Evolutionary conservation across 2,888 invertebrate genomes (phyloP).

Genomic region (Aporophyla nigra): DNA sequence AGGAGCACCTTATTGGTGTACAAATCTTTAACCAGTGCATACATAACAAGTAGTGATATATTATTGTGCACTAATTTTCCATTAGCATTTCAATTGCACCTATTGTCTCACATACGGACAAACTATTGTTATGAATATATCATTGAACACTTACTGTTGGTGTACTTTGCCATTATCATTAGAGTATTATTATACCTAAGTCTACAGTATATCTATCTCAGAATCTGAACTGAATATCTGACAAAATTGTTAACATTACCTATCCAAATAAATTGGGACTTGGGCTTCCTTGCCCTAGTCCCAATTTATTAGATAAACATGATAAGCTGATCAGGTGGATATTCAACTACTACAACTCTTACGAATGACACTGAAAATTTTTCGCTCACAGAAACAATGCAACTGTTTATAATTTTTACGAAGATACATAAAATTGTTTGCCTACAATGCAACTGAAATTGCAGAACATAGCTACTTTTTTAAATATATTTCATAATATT

Average conservation of each 20-base stretch:
- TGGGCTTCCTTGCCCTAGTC: no score
- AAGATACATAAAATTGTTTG: not conserved
- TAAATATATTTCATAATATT: no score
- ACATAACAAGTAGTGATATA: not conserved
- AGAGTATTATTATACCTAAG: not conserved
- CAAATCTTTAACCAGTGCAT: not conserved
- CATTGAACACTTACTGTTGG: not conserved
- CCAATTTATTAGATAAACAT: not conserved
- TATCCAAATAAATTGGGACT: slow-evolving; percentile 1
- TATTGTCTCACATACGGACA: slow-evolving; percentile 14
- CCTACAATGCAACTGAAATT: no score
- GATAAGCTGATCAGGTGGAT: not conserved
- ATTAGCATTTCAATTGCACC: slow-evolving; percentile 34
- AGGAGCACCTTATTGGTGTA: not conserved
- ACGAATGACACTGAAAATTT: not conserved
- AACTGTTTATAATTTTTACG: not conserved
- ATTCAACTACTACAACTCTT: not conserved
- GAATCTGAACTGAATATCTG: not conserved
- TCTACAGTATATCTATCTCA: no score
- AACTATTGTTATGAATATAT: slow-evolving; percentile 19
- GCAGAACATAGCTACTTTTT: not conserved
- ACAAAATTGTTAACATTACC: not conserved
- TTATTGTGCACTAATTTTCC: not conserved
- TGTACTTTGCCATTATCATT: not conserved
- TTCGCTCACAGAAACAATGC: not conserved